Conservation (phyloP, 2,113 vertebrate species). For the Tachysurus fulvidraco region DNA sequence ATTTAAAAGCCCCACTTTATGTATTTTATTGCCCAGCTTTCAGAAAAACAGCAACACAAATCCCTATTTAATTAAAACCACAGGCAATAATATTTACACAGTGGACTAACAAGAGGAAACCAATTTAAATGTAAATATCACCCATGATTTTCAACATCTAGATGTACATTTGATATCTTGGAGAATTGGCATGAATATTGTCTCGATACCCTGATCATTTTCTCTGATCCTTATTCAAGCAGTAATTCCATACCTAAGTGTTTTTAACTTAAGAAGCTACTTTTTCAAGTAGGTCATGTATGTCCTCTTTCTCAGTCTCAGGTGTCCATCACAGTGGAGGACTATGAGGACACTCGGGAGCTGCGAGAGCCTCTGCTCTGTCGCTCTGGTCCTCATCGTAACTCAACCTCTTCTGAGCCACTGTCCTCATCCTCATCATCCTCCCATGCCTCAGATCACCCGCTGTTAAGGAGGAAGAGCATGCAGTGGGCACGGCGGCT, state of each 20-base stretch:
- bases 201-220: neutral
- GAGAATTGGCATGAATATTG: neutral
- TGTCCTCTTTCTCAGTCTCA: constrained; percentile 68
- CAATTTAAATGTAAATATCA: neutral
- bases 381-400: constrained; percentile 70
- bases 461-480: constrained; percentile 79
- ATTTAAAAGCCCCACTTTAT: too few species aligned
- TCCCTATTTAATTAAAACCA: too few species aligned
- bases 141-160: neutral
- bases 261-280: neutral
- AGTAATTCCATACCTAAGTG: neutral
- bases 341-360: constrained; percentile 80
- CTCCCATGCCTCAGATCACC: constrained; percentile 75
- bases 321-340: constrained; percentile 81
- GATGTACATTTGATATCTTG: neutral
- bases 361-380: constrained; percentile 75
- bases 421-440: constrained; percentile 68
- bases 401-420: constrained; percentile 78
- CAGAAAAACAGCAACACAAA: too few species aligned
- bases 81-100: too few species aligned
- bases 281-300: neutral
- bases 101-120: neutral
- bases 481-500: constrained; percentile 82
- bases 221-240: neutral
- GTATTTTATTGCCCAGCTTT: too few species aligned